Percentiles rank a stretch among this genome's conserved stretches.
Conservation (phyloP, 2,113 vertebrate species). For the Eptatretus burgeri region DNA sequence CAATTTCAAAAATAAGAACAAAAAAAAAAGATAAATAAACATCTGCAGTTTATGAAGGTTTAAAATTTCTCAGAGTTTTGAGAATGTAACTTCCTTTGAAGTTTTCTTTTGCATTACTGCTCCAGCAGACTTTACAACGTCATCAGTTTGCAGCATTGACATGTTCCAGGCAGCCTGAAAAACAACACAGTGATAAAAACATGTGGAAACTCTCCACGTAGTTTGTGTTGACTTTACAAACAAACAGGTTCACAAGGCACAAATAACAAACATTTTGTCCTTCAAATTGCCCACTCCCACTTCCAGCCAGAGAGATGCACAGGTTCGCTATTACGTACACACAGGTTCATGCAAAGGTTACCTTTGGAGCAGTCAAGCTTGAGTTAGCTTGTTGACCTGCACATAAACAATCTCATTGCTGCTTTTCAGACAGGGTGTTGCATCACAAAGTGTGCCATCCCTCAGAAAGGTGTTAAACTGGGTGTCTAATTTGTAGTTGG, state of each 20-base stretch:
- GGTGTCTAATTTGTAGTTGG: too few relatives aligned
- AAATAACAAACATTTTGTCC: neutral
- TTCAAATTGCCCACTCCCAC: too few relatives aligned
- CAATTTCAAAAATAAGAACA: too few relatives aligned
- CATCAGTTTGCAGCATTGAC: constrained; percentile 55
- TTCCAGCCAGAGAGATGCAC: neutral
- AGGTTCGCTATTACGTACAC: neutral
- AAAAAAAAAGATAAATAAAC: too few relatives aligned
- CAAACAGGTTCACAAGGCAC: neutral
- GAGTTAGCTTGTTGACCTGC: too few relatives aligned
- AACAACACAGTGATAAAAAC: constrained; percentile 1
- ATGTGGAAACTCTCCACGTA: neutral
- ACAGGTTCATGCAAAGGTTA: neutral
- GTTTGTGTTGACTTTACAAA: neutral
- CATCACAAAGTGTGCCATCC: too few relatives aligned
- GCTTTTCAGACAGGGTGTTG: too few relatives aligned
- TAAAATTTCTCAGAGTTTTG: constrained; percentile 24
- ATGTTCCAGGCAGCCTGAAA: constrained; percentile 47
- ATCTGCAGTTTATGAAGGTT: too few relatives aligned
- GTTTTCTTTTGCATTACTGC: constrained; percentile 39
- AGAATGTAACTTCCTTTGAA: constrained; percentile 20
- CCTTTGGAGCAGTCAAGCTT: too few relatives aligned
- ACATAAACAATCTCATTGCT: too few relatives aligned
- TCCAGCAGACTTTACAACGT: constrained; percentile 34
- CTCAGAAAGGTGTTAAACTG: too few relatives aligned